Base-by-base conservation (phyloP, 23 tunicate genomes). In the Aplidium turbinatum region DNA sequence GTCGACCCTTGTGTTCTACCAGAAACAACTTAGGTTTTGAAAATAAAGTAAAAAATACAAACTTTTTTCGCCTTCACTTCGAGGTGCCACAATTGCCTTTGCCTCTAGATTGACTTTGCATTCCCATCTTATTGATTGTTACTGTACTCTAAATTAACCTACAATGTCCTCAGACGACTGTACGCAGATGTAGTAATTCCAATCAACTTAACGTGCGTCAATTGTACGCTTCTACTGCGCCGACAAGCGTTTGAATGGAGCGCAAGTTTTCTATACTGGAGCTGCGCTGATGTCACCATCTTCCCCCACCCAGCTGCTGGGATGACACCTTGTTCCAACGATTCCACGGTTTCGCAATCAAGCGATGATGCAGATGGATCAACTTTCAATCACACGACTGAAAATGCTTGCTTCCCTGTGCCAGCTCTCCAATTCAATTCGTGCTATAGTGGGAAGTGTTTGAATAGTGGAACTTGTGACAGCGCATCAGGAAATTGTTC, bases 211-310 rank as follows among this genome's bases (percentile, higher is more conserved):
- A 70, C 80, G 7, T 88, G 96, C 63, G 78, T 76, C 0, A 28
- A 74, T 3, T 88, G 96, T 48, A 48, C 72, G 1, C 58, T 88
- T 27, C 78, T 87, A 7, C 58, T 88, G 48, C 45, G 76, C 13
- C 82, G 83, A 19, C 96, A 76, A 75, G 87, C 96, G 9, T 71
- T 78, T 6, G 96, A 88, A 38, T 88, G 96, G 96, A 39, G 71
- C 22, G 26, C 67, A 0, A 75, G 77, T 50, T 88, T 63, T 47
- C 57, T 78, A 25, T 81, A 81, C 36, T 81, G 96, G 87, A 88
- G 96, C 45, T 88, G 96, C 72, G 83, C 86, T 68, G 96, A 88
- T 61, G 86, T 87, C 25, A 72, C 58, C 42, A 85, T 85, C 2
- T 22, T 85, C 5, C 51, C 72, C 22, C 78, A 78, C 38, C 84